Percentiles rank a stretch among this genome's conserved stretches.
Evolutionary conservation across 2,888 invertebrate species (phyloP).

Genomic region (Tenthredo livida): DNA sequence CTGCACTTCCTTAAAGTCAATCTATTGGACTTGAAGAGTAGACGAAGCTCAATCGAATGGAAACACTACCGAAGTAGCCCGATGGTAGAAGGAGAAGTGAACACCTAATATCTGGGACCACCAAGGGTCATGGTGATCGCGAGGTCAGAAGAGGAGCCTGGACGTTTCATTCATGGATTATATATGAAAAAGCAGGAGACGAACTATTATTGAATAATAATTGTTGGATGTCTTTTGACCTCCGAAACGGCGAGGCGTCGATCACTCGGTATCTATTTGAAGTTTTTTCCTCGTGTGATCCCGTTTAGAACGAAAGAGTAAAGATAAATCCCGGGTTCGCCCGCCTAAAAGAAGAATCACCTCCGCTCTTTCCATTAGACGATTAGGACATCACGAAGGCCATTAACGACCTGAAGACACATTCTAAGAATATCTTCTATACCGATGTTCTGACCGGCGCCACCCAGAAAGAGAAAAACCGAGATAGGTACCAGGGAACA

Average conservation of each 20-base stretch:
- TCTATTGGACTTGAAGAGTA: neutral
- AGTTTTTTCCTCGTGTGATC: conserved; percentile 18
- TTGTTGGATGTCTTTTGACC: neutral
- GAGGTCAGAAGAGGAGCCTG: neutral
- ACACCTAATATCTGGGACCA: conserved; percentile 21
- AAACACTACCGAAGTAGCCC: conserved; percentile 57
- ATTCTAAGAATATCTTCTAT: conserved; percentile 43
- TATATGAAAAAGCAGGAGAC: neutral
- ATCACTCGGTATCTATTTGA: conserved; percentile 27
- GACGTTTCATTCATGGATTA: conserved; percentile 32
- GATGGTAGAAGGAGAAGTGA: neutral
- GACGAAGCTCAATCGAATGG: neutral
- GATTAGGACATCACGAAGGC: conserved; percentile 50
- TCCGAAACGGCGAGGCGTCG: conserved; percentile 24
- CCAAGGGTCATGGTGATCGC: neutral
- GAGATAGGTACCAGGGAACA: neutral
- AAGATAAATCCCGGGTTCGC: conserved; percentile 34
- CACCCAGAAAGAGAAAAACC: conserved; percentile 41
- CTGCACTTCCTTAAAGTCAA: neutral
- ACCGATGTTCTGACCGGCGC: conserved; percentile 37
- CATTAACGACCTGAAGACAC: conserved; percentile 51
- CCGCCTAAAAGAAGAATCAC: conserved; percentile 42
- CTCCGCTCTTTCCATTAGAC: conserved; percentile 48
- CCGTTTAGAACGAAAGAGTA: conserved; percentile 43
- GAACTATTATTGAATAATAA: neutral